These are phyloP conservation scores for Nesidiocoris tenuis DNA, from an alignment of 2,888 invertebrate species.

Conservation along the genomic window DNA sequence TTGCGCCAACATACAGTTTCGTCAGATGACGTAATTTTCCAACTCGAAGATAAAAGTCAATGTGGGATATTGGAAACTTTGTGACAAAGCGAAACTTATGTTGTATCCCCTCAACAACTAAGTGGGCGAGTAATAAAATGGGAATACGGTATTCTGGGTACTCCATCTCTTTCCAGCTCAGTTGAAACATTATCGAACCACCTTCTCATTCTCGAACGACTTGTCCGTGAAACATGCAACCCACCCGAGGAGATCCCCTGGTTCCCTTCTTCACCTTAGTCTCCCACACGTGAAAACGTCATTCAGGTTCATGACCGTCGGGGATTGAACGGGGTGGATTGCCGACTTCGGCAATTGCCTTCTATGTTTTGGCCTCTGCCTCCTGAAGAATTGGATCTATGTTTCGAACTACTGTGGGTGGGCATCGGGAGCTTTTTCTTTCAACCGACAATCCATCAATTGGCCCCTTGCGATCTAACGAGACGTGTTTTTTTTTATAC, in stretches of 20 bases:
- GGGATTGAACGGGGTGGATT: background rate
- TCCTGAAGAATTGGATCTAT: too few species aligned
- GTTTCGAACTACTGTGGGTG: background rate
- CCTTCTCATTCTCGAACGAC: background rate
- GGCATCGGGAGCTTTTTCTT: too few species aligned
- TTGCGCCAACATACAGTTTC: too few species aligned
- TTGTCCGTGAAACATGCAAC: background rate
- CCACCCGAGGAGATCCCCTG: background rate
- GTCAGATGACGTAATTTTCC: background rate
- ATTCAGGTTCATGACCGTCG: background rate
- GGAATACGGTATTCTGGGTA: background rate
- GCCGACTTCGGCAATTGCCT: background rate
- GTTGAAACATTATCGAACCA: background rate
- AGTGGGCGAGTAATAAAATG: background rate
- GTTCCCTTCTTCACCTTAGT: background rate
- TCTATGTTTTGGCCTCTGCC: too few species aligned
- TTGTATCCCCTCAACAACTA: background rate
- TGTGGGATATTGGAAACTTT: background rate
- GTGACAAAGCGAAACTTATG: background rate
- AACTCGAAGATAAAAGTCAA: background rate
- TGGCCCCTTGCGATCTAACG: too few species aligned
- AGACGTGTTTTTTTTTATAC: too few species aligned
- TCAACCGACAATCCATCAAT: too few species aligned
- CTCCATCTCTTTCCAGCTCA: background rate
- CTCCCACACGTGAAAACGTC: background rate